phyloP scores from a whole-genome alignment of 2,888 invertebrate species.

The Cybosia mesomella region DNA sequence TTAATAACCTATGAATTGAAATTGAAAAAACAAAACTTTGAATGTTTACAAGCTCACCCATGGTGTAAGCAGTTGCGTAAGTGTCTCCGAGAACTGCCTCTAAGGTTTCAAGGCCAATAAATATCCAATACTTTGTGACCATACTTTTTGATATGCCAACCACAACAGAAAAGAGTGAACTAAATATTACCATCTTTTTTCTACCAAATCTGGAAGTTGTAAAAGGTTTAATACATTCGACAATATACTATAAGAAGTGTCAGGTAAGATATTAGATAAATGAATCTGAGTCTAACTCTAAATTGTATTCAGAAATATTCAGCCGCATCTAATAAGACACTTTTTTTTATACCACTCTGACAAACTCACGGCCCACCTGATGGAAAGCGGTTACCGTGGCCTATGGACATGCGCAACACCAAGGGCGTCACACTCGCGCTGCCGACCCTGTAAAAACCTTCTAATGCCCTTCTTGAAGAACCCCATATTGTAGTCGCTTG shows the following conservation, averaged over 20 bases:
- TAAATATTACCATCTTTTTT: constrained; percentile 31
- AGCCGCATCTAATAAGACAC: too few relatives aligned
- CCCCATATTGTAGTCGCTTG: too few relatives aligned
- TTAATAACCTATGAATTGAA: neutral
- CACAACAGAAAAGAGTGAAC: constrained; percentile 22
- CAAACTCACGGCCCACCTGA: too few relatives aligned
- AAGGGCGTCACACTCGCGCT: too few relatives aligned
- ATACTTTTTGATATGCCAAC: constrained; percentile 36
- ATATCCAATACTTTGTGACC: constrained; percentile 38
- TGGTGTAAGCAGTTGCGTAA: constrained; percentile 57
- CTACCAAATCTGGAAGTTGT: constrained; percentile 36
- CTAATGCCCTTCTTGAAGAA: too few relatives aligned
- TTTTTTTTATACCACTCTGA: too few relatives aligned
- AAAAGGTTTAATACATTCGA: neutral
- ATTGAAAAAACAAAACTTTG: neutral
- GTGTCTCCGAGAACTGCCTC: constrained; percentile 59
- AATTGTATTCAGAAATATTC: too few relatives aligned
- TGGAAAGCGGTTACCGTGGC: too few relatives aligned
- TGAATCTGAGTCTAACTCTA: too few relatives aligned
- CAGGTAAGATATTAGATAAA: neutral
- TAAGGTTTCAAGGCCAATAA: constrained; percentile 43
- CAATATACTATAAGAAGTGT: neutral
- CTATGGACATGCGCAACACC: too few relatives aligned
- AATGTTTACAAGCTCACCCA: constrained; percentile 45
- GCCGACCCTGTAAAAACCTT: too few relatives aligned